Evolutionary conservation across 2,797 vertebrate species (phyloP).

Genomic region (Rhincodon typus): DNA sequence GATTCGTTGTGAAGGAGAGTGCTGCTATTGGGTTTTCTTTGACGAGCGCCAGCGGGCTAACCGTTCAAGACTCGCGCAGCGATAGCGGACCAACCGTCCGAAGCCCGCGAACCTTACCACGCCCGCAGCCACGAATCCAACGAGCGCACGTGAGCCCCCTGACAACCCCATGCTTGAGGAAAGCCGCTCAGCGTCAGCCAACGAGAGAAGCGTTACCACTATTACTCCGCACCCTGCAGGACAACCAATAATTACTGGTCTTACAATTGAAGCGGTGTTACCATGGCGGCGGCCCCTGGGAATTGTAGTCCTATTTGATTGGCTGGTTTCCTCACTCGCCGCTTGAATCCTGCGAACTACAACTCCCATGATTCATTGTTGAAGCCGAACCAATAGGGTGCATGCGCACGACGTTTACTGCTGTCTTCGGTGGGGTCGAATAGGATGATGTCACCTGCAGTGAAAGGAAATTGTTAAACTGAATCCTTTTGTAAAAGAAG

Average conservation of each 20-base stretch:
- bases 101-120: not conserved
- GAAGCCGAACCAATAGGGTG: rapidly evolving
- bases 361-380: not conserved
- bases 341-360: not conserved
- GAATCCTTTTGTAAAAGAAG: conserved; percentile 37
- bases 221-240: not conserved
- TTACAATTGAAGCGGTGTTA: not conserved
- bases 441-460: conserved; percentile 36
- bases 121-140: not conserved
- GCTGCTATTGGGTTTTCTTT: not conserved
- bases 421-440: not conserved
- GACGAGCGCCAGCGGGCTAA: no score
- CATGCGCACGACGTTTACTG: not conserved
- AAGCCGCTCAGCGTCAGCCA: not conserved
- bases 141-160: not conserved
- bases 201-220: not conserved
- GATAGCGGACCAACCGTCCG: no score
- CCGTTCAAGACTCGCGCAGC: no score
- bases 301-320: not conserved
- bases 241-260: not conserved
- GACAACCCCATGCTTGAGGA: no score
- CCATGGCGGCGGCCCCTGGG: not conserved
- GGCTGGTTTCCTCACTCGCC: no score
- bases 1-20: not conserved
- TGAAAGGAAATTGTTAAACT: conserved; percentile 35